Evolutionary conservation across 2,113 vertebrate genomes (phyloP), one percentile per base, ranked within the genome.

Genomic region (Toxotes chatareus): DNA sequence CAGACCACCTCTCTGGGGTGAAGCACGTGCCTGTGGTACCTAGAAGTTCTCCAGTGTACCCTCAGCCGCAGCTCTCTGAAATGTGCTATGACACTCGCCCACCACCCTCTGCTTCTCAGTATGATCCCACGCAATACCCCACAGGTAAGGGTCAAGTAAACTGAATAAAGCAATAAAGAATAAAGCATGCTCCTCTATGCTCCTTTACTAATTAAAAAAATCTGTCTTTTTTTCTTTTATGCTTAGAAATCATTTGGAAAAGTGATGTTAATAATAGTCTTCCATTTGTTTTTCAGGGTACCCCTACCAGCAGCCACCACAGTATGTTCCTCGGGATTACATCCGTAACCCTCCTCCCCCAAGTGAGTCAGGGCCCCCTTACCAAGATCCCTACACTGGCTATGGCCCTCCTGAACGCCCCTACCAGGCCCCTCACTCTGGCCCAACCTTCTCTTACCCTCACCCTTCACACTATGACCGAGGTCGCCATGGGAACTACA

Each of bases 21-120:
- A 99, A 99, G 91, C 97, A 97, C 76, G 91, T 97, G 86, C 93
- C 97, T 8, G 96, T 97, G 86, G 95, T 97, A 21, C 89, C 97
- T 7, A 96, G 97, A 85, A 96, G 96, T 19, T 97, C 97, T 10
- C 96, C 96, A 38, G 17, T 98, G 66, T 99, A 98, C 83, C 90
- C 93, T 8, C 94, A 91, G 60, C 78, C 57, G 1, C 93, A 96
- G 32, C 96, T 96, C 74, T 78, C 96, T 34, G 97, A 99, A 76
- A 94, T 98, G 68, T 98, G 97, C 90, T 99, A 98, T 1, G 97
- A 98, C 55, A 88, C 95, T 60, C 94, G 98, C 65, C 90, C 92
- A 3, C 93, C 93, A n/a, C 96, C 96, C 32, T 93, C 96, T 73
- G 96, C 96, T 16, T 96, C 96, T 36, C 95, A 96, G 0, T 99